Conservation (phyloP, 2,888 invertebrate species). For the Rhimphoctona megacephalus region DNA sequence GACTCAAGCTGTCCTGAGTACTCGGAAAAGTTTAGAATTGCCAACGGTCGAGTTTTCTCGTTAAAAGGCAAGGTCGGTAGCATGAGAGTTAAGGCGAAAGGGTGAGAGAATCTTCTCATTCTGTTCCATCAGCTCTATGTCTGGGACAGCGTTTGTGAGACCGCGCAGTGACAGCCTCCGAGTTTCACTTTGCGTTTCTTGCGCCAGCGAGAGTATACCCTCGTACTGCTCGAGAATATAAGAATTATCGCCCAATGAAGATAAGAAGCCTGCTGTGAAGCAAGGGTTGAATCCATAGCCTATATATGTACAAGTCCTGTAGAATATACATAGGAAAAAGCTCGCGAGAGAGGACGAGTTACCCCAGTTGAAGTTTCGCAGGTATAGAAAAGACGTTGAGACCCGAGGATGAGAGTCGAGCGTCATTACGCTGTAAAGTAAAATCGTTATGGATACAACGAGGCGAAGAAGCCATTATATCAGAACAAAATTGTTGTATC, state of each 20-base stretch:
- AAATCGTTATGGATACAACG: slow-evolving; percentile 60
- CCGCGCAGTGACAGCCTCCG: slow-evolving; percentile 10
- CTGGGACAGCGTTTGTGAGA: neutral
- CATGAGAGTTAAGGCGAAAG: neutral
- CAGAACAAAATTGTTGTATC: slow-evolving; percentile 59
- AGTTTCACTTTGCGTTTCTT: slow-evolving; percentile 52
- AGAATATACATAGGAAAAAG: slow-evolving; percentile 9
- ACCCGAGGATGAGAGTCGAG: slow-evolving; percentile 24
- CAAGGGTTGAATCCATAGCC: slow-evolving; percentile 23
- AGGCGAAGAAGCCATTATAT: slow-evolving; percentile 58
- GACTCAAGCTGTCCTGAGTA: slow-evolving; percentile 55
- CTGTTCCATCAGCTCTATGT: slow-evolving; percentile 41
- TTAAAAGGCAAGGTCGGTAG: slow-evolving; percentile 66
- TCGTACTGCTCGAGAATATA: slow-evolving; percentile 54
- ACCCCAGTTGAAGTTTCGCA: slow-evolving; percentile 22
- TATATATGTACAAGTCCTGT: neutral
- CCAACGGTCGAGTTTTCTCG: slow-evolving; percentile 64
- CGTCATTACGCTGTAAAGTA: slow-evolving; percentile 62
- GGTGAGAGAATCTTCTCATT: slow-evolving; percentile 52
- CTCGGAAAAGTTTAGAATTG: slow-evolving; percentile 68
- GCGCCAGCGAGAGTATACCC: neutral
- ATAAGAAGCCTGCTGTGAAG: slow-evolving; percentile 62
- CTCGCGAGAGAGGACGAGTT: neutral
- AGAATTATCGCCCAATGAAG: slow-evolving; percentile 69
- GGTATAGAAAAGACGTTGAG: neutral